These are phyloP conservation scores for Xiphophorus maculatus DNA, from an alignment of 2,113 vertebrate genomes.

Conservation along the genomic window DNA sequence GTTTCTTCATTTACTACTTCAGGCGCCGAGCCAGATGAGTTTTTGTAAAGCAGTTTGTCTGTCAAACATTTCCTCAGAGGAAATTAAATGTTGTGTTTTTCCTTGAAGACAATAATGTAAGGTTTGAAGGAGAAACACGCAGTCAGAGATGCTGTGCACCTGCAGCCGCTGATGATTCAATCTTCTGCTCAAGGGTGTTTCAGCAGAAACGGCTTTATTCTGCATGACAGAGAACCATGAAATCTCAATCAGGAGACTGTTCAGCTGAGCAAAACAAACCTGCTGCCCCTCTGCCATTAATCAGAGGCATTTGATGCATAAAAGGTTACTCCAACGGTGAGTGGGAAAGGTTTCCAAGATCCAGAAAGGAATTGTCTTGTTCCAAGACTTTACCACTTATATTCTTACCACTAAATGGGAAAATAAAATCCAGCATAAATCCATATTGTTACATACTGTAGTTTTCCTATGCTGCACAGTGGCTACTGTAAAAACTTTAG, in stretches of 20 bases:
- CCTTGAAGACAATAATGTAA: conserved; percentile 24
- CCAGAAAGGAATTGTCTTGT: conserved; percentile 22
- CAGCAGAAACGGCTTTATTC: conserved; percentile 37
- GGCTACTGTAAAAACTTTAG: background rate
- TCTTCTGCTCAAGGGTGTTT: conserved; percentile 42
- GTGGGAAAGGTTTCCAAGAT: conserved; percentile 25
- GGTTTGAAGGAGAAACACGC: conserved; percentile 7
- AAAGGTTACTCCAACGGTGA: conserved; percentile 42
- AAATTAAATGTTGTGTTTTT: conserved; percentile 32
- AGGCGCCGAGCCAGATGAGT: conserved; percentile 2
- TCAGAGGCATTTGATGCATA: conserved; percentile 58
- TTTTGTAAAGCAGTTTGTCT: background rate
- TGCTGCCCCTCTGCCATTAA: conserved; percentile 49
- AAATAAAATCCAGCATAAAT: background rate
- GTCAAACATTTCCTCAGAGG: conserved; percentile 20
- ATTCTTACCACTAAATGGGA: background rate
- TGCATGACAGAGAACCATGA: conserved; percentile 36
- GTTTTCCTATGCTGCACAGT: background rate
- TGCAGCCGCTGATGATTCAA: conserved; percentile 25
- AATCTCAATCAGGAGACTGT: conserved; percentile 42
- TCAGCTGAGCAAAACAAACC: conserved; percentile 31
- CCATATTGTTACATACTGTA: background rate
- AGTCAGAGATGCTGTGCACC: conserved; percentile 16
- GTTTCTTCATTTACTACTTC: background rate
- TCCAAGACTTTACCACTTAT: background rate